Base-by-base conservation (phyloP, 2,797 vertebrate species). In the Ataeniobius toweri region DNA sequence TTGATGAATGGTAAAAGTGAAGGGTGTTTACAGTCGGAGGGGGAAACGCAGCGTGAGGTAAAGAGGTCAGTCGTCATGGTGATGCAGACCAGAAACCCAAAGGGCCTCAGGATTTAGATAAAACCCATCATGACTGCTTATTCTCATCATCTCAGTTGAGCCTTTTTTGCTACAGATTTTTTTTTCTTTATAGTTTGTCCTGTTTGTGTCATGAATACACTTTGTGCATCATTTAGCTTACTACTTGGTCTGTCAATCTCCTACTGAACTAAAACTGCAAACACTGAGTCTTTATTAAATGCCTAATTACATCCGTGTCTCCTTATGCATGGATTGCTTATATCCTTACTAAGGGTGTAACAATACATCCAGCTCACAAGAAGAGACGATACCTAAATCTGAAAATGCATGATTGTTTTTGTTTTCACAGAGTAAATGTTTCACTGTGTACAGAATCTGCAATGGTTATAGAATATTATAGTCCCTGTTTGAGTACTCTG, bases 41-140 rank as follows among this genome's bases (percentile, higher is more conserved):
- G 88, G 90, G 81, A 39, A 79, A 83, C 71, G 50, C 80, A 87
- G 75, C 67, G 28, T 65, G 86, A 87, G 85, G 81, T 82, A 87
- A 86, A 88, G 88, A 87, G 93, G 90, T 91, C 91, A 91, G 92
- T 90, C 44, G 86, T 92, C 91, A 78, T 84, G 72, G 88, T 92
- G 93, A 94, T 79, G 81, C 87, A 92, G 88, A 90, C 89, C 92
- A 94, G 93, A 93, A 83, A 82, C 85, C 28, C 24, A 39, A 53
- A 82, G 82, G 77, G 83, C 84, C 76, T 81, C 81, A 59, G 83
- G 84, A 85, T 91, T 91, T 83, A 80, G 71, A 77, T 83, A 81
- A 88, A 91, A 84, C 46, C 68, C 44, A 41, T 24, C 53, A 3
- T 7, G 72, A 67, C 91, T 89, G 89, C 81, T 83, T 89, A 87